Conservation (phyloP, 92 coral and sea anemone genomes). For the Pocillopora meandrina region DNA sequence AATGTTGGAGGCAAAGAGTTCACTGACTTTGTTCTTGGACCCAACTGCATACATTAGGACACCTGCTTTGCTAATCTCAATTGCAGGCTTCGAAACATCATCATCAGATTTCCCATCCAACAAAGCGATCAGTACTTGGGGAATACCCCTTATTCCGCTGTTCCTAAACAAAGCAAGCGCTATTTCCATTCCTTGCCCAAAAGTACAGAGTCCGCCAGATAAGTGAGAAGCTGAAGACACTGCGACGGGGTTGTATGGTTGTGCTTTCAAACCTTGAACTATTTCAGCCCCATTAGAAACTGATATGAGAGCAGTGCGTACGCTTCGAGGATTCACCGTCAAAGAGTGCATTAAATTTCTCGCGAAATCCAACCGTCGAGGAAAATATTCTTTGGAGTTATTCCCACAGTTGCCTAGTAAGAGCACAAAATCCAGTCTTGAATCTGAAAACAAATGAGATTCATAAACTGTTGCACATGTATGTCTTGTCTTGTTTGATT, state of each 20-base stretch:
- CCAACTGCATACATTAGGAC: constrained; percentile 74
- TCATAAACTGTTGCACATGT: not conserved
- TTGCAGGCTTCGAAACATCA: constrained; percentile 64
- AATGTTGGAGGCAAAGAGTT: constrained; percentile 37
- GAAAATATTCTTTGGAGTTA: constrained; percentile 26
- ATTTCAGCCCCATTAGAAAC: constrained; percentile 66
- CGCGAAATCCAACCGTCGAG: constrained; percentile 11
- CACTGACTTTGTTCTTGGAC: constrained; percentile 57
- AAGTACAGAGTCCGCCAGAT: constrained; percentile 34
- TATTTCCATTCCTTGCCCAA: constrained; percentile 41
- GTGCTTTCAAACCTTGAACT: constrained; percentile 42
- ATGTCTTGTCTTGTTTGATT: not conserved
- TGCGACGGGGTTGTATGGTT: not conserved
- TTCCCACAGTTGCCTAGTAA: constrained; percentile 68
- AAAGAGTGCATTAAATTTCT: constrained; percentile 28
- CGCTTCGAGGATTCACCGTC: constrained; percentile 50
- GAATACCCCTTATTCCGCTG: constrained; percentile 62
- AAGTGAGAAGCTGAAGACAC: not conserved
- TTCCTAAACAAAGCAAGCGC: constrained; percentile 43
- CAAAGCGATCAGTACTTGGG: constrained; percentile 62
- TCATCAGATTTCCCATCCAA: constrained; percentile 82
- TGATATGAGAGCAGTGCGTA: constrained; percentile 56
- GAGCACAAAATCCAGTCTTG: constrained; percentile 66
- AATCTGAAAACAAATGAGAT: constrained; percentile 31
- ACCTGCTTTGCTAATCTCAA: constrained; percentile 54